Evolutionary conservation across 1,140 invertebrate species (phyloP).

Genomic region (Drosophila malerkotliana): DNA sequence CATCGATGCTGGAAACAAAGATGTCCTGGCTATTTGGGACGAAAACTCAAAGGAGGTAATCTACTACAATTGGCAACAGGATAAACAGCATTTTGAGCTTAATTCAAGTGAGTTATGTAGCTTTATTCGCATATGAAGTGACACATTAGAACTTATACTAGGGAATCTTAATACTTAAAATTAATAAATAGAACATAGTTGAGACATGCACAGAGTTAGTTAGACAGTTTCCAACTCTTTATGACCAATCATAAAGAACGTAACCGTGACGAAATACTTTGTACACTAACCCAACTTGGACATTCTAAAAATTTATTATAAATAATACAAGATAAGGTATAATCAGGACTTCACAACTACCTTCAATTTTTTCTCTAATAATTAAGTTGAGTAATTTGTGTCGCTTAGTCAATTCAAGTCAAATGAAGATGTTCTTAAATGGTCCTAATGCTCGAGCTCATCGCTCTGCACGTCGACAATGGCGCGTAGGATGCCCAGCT

Average conservation of each 20-base stretch:
- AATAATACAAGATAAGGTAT: constrained; percentile 5
- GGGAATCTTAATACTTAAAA: constrained; percentile 1
- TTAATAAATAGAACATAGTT: constrained; percentile 8
- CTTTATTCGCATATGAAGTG: constrained; percentile 66
- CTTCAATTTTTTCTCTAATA: constrained; percentile 26
- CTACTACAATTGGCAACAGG: constrained; percentile 41
- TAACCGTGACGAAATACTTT: constrained; percentile 10
- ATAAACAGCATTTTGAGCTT: constrained; percentile 22
- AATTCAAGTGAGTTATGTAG: constrained; percentile 66
- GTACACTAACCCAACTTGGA: constrained; percentile 2
- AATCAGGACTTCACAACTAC: constrained; percentile 29
- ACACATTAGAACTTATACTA: constrained; percentile 43
- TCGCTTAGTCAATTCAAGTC: constrained; percentile 6
- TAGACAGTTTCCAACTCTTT: background rate
- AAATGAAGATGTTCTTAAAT: constrained; percentile 1
- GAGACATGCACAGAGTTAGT: background rate
- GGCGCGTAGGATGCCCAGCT: constrained; percentile 72
- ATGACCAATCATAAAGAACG: background rate
- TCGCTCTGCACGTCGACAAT: constrained; percentile 80
- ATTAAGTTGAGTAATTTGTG: constrained; percentile 27
- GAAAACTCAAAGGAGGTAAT: background rate
- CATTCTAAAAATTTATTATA: constrained; percentile 8
- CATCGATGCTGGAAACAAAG: background rate
- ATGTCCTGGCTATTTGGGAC: constrained; percentile 39
- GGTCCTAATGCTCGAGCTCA: constrained; percentile 63